Conservation (phyloP, 2,113 vertebrate genomes). For the Sterrhoptilus dennistouni region DNA sequence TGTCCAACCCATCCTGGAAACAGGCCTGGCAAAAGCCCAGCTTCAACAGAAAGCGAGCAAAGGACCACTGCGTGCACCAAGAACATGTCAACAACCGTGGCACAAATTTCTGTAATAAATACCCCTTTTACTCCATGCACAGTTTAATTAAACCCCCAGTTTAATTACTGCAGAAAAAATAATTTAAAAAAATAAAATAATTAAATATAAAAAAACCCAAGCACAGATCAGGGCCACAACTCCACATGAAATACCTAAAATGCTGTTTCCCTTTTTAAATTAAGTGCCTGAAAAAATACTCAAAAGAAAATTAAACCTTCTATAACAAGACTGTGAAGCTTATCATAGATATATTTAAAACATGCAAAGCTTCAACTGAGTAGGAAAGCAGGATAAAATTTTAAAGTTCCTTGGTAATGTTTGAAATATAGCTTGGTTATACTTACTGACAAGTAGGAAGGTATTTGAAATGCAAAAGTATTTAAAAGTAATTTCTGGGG, state of each 20-base stretch:
- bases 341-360: not conserved
- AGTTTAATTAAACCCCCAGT: slow-evolving; percentile 12
- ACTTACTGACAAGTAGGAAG: not conserved
- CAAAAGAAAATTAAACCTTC: not conserved
- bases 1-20: not conserved
- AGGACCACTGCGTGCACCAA: not conserved
- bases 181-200: not conserved
- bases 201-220: not conserved
- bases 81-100: not conserved
- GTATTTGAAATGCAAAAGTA: not conserved
- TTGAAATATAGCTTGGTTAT: not conserved
- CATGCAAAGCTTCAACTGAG: not conserved
- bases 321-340: not conserved
- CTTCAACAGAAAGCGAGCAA: not conserved
- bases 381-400: not conserved
- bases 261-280: not conserved
- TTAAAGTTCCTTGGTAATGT: not conserved
- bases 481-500: not conserved
- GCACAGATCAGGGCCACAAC: not conserved
- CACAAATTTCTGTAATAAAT: not conserved
- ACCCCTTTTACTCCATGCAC: not conserved
- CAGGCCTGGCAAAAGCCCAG: not conserved
- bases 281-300: not conserved
- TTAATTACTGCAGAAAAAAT: not conserved
- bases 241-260: not conserved